Base-by-base conservation (phyloP, 2,888 invertebrate species). In the Argyresthia albistria region DNA sequence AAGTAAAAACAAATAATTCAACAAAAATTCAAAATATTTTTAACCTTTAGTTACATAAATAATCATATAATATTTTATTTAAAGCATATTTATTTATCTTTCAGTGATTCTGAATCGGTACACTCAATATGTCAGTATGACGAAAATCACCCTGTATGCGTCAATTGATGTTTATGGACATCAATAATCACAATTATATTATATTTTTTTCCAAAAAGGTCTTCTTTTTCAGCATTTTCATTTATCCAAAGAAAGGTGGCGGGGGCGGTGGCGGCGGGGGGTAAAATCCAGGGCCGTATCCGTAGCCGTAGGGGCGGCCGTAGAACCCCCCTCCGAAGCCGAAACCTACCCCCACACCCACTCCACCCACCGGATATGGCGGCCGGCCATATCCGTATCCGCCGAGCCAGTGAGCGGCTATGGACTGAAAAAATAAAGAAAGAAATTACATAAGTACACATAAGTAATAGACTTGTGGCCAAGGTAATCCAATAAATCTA, bases 221-320 rank as follows among this genome's bases (percentile, higher is more conserved):
- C 10, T 4, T 1, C 16, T 10, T 15, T 16, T 45, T 45, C 9
- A 14, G n/a, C 8, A 10, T 16, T 0, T 14, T 52, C 35, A 25
- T 10, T 55, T 53, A 63, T 12, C 64, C 61, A n/a, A 56, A 62
- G 54, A 64, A 63, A n/a, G 50, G 46, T n/a, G 54, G 54, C 14
- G 1, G 59, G 56, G 55, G 51, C 0, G 64, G 65, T 4, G 64
- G 66, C 0, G 62, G 69, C 0, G 66, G 65, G 0, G 64, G 68
- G 1, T 57, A 58, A 49, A 55, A 59, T 0, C 60, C 58, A 0
- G 60, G 59, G 0, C 60, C 59, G 10, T 60, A 62, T 25, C 25
- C 25, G 9, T 12, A 15, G 8, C 10, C 4, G n/a, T 46, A 35
- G 9, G 58, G 59, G 0, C 59, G 61, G 36, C 62, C 52, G 55